Percentiles rank a stretch among this genome's conserved stretches.
Evolutionary conservation across 1,140 invertebrate genomes (phyloP).

Genomic region (Akabosia matsudoensis): DNA sequence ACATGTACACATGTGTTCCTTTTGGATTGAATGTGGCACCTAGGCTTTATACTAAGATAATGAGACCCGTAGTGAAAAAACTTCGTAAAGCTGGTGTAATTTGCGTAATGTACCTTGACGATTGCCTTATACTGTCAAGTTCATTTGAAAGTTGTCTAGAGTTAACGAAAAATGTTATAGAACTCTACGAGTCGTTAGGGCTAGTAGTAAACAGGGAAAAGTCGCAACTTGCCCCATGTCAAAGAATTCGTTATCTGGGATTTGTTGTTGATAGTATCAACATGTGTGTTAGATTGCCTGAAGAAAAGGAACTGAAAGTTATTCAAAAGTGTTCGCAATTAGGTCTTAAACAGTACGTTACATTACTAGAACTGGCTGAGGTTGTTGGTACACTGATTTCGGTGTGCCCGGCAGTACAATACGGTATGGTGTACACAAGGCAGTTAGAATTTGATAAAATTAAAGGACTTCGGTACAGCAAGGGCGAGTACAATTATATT

Average conservation of each 20-base stretch:
- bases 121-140: slow-evolving; percentile 30
- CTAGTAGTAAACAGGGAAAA: not conserved
- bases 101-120: slow-evolving; percentile 39
- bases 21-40: slow-evolving; percentile 34
- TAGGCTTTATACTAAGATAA: slow-evolving; percentile 35
- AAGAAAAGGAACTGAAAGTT: not conserved
- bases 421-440: slow-evolving; percentile 21
- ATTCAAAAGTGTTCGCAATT: not conserved
- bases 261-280: not conserved
- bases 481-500: no score
- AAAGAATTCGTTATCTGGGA: not conserved
- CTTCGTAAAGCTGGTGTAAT: slow-evolving; percentile 14
- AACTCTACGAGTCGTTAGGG: not conserved
- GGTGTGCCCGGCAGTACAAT: not conserved
- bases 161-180: not conserved
- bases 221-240: not conserved
- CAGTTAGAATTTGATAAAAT: slow-evolving; percentile 23
- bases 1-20: slow-evolving; percentile 31
- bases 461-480: no score
- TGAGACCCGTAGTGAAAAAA: slow-evolving; percentile 24
- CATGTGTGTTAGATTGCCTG: not conserved
- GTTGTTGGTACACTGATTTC: not conserved
- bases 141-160: not conserved
- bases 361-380: slow-evolving; percentile 7
- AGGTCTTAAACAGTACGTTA: not conserved